Conservation (phyloP, 2,888 invertebrate species). For the Leptopilina syphax region DNA sequence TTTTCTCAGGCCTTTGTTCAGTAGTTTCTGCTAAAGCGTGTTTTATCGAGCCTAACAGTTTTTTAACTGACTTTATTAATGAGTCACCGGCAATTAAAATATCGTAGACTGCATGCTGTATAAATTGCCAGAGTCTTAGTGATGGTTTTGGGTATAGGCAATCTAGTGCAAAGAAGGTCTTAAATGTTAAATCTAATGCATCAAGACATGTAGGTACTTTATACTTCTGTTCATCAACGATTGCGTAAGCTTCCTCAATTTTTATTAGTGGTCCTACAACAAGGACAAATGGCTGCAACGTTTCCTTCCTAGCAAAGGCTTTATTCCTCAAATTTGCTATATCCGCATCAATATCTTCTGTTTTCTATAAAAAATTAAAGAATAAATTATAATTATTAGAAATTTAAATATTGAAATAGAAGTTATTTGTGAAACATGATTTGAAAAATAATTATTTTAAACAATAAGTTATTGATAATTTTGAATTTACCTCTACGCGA, state of each 20-base stretch:
- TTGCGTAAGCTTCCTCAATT: slow-evolving; percentile 22
- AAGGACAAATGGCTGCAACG: background rate
- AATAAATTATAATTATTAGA: too few species aligned
- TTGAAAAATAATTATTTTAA: background rate
- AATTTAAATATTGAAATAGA: background rate
- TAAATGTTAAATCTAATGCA: slow-evolving; percentile 37
- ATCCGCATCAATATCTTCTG: slow-evolving; percentile 6
- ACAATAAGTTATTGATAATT: background rate
- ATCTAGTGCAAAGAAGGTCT: slow-evolving; percentile 43
- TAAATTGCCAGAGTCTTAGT: slow-evolving; percentile 36
- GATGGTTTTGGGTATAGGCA: slow-evolving; percentile 33
- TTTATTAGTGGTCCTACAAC: background rate
- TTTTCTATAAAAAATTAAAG: background rate
- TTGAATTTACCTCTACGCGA: background rate
- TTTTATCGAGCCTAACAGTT: background rate
- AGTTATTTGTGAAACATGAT: background rate
- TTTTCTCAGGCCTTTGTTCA: background rate
- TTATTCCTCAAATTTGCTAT: background rate
- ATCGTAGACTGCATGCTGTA: slow-evolving; percentile 32
- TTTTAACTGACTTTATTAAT: background rate
- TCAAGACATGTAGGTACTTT: background rate
- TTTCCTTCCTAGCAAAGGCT: slow-evolving; percentile 1
- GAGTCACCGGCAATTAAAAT: background rate
- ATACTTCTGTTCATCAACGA: background rate
- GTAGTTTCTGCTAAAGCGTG: background rate